phyloP scores from a whole-genome alignment of 2,113 vertebrate species.

The Peucedramus taeniatus region DNA sequence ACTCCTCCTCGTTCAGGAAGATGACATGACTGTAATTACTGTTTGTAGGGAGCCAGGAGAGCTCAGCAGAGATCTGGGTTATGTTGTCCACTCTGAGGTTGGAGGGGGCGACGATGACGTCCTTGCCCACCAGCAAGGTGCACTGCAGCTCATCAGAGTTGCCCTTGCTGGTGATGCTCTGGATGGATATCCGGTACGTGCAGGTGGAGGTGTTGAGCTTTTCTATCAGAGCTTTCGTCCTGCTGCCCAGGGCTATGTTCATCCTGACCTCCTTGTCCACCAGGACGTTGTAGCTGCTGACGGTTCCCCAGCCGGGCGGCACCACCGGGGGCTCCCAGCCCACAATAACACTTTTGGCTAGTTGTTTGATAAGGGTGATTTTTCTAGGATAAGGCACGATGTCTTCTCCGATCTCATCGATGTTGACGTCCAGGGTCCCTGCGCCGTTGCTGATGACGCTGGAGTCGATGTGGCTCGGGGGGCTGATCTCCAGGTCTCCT shows the following conservation, averaged over 20 bases:
- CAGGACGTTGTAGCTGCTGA: constrained; percentile 91
- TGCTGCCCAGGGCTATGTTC: constrained; percentile 84
- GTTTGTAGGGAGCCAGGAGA: constrained; percentile 94
- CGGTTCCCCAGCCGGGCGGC: constrained; percentile 87
- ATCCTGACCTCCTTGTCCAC: constrained; percentile 90
- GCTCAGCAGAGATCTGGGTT: constrained; percentile 87
- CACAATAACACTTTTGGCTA: constrained; percentile 97
- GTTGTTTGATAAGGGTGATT: constrained; percentile 97
- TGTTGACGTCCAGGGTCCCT: constrained; percentile 84
- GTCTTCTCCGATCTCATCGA: constrained; percentile 93
- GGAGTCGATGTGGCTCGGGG: constrained; percentile 55
- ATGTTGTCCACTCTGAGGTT: constrained; percentile 88
- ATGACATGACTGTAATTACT: constrained; percentile 96
- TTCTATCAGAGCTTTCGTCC: constrained; percentile 92
- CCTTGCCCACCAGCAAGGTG: constrained; percentile 91
- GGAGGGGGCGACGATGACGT: constrained; percentile 91
- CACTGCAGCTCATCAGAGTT: constrained; percentile 90
- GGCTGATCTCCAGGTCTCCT: constrained; percentile 72
- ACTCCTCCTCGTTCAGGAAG: constrained; percentile 92
- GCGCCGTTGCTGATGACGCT: constrained; percentile 76
- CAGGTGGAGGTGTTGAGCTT: constrained; percentile 87
- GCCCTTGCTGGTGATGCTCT: constrained; percentile 87
- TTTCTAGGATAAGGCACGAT: constrained; percentile 96
- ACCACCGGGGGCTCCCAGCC: constrained; percentile 93
- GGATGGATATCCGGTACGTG: constrained; percentile 90